Conservation (phyloP, 23 tunicate genomes). For the Ciona savignyi region DNA sequence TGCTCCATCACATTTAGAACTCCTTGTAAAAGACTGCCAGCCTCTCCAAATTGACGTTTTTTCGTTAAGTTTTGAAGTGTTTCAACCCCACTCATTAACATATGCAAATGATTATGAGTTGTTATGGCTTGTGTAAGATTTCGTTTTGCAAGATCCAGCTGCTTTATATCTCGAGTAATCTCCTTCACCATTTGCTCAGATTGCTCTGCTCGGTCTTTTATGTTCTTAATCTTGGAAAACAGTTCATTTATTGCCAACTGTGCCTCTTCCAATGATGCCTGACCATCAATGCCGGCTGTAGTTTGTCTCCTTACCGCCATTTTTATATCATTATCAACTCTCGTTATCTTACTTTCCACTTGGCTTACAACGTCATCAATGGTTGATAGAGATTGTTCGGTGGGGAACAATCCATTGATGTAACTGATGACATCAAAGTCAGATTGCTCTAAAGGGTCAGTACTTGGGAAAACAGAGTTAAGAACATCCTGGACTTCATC, state of each 20-base stretch:
- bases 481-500: conserved; percentile 63
- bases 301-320: conserved; percentile 68
- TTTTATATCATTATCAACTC: conserved; percentile 49
- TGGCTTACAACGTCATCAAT: conserved; percentile 81
- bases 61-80: conserved; percentile 47
- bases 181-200: conserved; percentile 85
- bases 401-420: conserved; percentile 78
- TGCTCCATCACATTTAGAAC: conserved; percentile 89
- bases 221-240: conserved; percentile 67
- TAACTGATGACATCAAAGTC: conserved; percentile 82
- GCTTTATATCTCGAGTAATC: conserved; percentile 85
- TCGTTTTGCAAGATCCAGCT: conserved; percentile 81
- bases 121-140: conserved; percentile 84
- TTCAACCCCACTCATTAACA: conserved; percentile 85
- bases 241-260: conserved; percentile 72
- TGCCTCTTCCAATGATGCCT: conserved; percentile 79
- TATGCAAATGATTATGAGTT: conserved; percentile 85
- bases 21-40: conserved; percentile 75
- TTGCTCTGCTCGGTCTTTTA: conserved; percentile 82
- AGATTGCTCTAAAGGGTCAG: conserved; percentile 76
- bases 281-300: conserved; percentile 69
- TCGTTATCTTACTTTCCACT: conserved; percentile 47
- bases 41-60: conserved; percentile 68
- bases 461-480: conserved; percentile 59
- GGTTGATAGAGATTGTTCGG: conserved; percentile 77